Evolutionary conservation across 2,888 invertebrate genomes (phyloP).

Genomic region (Hyposoter dolosus): DNA sequence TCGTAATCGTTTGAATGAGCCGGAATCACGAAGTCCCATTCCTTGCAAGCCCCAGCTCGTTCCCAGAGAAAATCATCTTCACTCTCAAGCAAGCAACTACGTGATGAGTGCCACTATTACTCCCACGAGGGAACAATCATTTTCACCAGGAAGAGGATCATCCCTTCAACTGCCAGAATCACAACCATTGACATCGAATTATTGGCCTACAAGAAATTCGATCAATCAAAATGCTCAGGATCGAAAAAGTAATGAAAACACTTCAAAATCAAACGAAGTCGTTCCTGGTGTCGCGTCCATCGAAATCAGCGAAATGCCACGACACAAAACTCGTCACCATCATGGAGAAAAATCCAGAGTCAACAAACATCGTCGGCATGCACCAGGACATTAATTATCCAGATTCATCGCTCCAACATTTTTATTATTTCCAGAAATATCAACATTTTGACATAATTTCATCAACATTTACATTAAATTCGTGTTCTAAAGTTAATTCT

Average conservation of each 20-base stretch:
- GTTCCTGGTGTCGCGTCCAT: constrained; percentile 76
- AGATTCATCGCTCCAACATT: neutral
- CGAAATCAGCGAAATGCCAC: constrained; percentile 76
- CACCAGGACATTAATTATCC: neutral
- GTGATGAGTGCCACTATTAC: constrained; percentile 69
- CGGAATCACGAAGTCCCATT: neutral
- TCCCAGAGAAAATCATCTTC: constrained; percentile 74
- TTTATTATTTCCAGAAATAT: constrained; percentile 25
- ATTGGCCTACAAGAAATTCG: constrained; percentile 59
- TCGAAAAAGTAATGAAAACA: constrained; percentile 62
- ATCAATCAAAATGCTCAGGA: constrained; percentile 68
- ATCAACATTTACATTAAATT: constrained; percentile 25
- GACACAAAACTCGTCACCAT: constrained; percentile 78
- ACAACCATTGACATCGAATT: neutral
- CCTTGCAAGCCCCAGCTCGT: neutral
- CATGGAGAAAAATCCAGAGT: constrained; percentile 72
- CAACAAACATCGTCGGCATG: constrained; percentile 35
- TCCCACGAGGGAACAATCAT: constrained; percentile 13
- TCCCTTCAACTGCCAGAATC: neutral
- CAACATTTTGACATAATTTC: constrained; percentile 23
- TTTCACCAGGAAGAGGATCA: neutral
- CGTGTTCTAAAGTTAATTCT: neutral
- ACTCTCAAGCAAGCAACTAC: constrained; percentile 76
- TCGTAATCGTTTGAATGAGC: neutral
- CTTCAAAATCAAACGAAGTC: constrained; percentile 45